phyloP scores from a whole-genome alignment of 2,113 vertebrate genomes.

The Barnardius zonarius region DNA sequence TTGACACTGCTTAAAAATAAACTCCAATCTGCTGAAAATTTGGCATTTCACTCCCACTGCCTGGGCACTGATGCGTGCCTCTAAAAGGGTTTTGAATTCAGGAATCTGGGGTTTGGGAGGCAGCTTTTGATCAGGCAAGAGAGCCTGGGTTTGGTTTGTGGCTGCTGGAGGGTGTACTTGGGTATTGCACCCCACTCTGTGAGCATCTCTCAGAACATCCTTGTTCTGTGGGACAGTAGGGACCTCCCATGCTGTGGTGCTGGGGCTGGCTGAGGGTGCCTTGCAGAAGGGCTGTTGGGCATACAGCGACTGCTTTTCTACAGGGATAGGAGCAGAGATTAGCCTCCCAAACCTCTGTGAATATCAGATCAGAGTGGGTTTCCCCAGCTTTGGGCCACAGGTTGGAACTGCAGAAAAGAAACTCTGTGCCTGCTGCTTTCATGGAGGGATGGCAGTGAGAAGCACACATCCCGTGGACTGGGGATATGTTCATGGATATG shows the following conservation, averaged over 20 bases:
- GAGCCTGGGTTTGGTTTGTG: not conserved
- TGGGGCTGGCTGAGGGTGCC: not conserved
- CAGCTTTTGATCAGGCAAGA: not conserved
- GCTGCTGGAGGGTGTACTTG: not conserved
- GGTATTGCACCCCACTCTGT: not conserved
- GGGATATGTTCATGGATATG: not conserved
- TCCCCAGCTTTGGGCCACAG: not conserved
- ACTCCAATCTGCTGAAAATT: constrained; percentile 42
- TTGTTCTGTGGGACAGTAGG: not conserved
- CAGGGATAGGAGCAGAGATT: not conserved
- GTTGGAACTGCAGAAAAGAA: not conserved
- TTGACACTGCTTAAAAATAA: constrained; percentile 39
- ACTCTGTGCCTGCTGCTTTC: not conserved
- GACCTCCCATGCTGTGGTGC: fast-evolving
- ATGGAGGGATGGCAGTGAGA: not conserved
- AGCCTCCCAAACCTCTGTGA: not conserved
- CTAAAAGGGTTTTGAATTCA: not conserved
- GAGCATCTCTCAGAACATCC: not conserved
- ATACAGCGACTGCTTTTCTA: not conserved
- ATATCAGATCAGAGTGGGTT: not conserved
- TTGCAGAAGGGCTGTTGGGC: not conserved
- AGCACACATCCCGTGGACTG: fast-evolving
- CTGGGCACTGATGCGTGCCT: not conserved
- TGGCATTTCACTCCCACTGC: constrained; percentile 38
- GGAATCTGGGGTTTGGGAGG: constrained; percentile 5